phyloP scores from a whole-genome alignment of 2,888 invertebrate species.

The Venustoraphidia nigricollis region DNA sequence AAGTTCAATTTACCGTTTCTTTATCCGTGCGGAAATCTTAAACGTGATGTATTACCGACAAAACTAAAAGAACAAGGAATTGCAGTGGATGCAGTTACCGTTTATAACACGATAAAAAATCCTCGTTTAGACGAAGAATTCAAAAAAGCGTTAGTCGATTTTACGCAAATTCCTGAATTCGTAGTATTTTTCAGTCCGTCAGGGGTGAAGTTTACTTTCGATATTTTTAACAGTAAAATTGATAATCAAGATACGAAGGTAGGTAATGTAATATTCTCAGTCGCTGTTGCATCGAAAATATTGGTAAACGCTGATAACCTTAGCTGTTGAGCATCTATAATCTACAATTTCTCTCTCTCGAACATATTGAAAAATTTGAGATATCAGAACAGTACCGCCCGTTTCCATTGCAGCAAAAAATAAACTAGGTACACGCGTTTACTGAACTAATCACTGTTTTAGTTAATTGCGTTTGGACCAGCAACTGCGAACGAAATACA shows the following conservation, averaged over 20 bases:
- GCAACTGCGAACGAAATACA: constrained; percentile 35
- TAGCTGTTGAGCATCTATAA: too few relatives aligned
- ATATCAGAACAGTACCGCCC: too few relatives aligned
- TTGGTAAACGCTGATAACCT: too few relatives aligned
- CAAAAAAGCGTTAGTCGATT: constrained; percentile 22
- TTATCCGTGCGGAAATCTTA: constrained; percentile 39
- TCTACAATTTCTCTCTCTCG: too few relatives aligned
- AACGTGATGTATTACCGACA: constrained; percentile 31
- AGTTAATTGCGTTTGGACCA: constrained; percentile 40
- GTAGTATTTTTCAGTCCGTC: constrained; percentile 44
- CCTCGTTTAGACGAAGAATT: constrained; percentile 29
- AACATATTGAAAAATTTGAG: too few relatives aligned
- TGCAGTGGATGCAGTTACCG: constrained; percentile 29
- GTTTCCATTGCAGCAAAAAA: too few relatives aligned
- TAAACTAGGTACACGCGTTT: too few relatives aligned
- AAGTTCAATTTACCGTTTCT: constrained; percentile 28
- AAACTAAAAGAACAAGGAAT: constrained; percentile 28
- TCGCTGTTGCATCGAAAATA: too few relatives aligned
- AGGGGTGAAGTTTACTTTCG: constrained; percentile 31
- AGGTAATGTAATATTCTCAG: too few relatives aligned
- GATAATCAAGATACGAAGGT: not conserved
- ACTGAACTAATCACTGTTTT: constrained; percentile 13
- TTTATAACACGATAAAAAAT: constrained; percentile 36
- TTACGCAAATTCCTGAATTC: constrained; percentile 28
- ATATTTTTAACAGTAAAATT: constrained; percentile 24